These are phyloP conservation scores for Atrichornis clamosus DNA, from an alignment of 2,113 vertebrate genomes.

Conservation along the genomic window DNA sequence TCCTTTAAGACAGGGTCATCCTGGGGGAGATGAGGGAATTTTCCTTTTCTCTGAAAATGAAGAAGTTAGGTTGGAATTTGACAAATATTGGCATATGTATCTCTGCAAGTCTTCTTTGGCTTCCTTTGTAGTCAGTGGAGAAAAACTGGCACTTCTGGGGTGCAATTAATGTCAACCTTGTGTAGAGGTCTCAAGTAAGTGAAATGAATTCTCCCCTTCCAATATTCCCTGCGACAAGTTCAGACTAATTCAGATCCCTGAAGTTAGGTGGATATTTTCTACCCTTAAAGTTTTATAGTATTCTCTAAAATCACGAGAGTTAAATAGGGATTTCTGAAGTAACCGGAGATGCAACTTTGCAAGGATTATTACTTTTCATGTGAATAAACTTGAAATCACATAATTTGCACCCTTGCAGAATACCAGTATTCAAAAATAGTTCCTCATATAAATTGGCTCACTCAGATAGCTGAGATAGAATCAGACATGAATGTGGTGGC, in stretches of 20 bases:
- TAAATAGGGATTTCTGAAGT: neutral
- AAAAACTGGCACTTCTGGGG: neutral
- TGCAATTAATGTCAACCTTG: neutral
- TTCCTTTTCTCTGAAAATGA: neutral
- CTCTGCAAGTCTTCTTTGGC: neutral
- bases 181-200: neutral
- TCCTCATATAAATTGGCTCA: neutral
- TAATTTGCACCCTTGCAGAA: neutral
- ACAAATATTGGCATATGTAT: neutral
- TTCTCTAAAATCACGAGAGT: neutral
- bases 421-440: neutral
- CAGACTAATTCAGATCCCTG: neutral
- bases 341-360: neutral
- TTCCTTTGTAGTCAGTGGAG: neutral
- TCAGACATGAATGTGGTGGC: neutral
- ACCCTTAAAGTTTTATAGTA: neutral
- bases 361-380: neutral
- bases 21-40: neutral
- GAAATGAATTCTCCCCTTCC: neutral
- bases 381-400: neutral
- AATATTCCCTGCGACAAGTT: neutral
- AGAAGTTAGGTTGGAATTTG: neutral
- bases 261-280: neutral
- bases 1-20: slow-evolving; percentile 19
- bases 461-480: neutral